These are phyloP conservation scores for Xiphorhynchus elegans DNA, from an alignment of 2,113 vertebrate species.

Conservation along the genomic window DNA sequence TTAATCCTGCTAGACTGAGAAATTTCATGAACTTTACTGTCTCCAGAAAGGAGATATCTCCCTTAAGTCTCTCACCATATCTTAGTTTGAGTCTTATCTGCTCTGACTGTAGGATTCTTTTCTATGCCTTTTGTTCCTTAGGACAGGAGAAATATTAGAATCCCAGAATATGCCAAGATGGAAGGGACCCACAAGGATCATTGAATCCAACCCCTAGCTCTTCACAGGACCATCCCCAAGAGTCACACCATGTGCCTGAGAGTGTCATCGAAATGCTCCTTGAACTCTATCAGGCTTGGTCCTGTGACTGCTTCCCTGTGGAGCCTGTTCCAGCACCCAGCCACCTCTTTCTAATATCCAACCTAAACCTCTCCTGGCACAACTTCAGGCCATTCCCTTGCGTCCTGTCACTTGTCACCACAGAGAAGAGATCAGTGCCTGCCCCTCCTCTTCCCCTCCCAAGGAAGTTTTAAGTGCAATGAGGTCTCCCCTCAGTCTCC, in stretches of 20 bases:
- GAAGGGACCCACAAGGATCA: not conserved
- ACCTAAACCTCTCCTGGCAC: not conserved
- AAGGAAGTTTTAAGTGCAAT: not conserved
- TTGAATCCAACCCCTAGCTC: not conserved
- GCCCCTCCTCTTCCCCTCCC: not conserved
- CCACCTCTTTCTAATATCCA: not conserved
- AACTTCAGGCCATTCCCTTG: not conserved
- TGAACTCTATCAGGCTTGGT: not conserved
- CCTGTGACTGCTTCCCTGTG: not conserved
- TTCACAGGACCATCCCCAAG: not conserved
- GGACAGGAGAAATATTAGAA: not conserved
- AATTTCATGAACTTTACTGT: not conserved
- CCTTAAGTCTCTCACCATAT: not conserved
- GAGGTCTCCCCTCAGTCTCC: not conserved
- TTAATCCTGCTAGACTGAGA: not conserved
- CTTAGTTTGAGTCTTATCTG: not conserved
- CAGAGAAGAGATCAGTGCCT: not conserved
- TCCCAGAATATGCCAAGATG: not conserved
- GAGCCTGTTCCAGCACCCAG: not conserved
- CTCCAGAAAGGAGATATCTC: not conserved
- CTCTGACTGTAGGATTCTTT: not conserved
- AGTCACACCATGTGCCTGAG: not conserved
- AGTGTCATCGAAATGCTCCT: not conserved
- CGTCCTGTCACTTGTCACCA: not conserved
- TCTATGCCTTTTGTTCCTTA: not conserved